Evolutionary conservation across 2,888 invertebrate species (phyloP).

Genomic region (Aspidiotus rigidus): DNA sequence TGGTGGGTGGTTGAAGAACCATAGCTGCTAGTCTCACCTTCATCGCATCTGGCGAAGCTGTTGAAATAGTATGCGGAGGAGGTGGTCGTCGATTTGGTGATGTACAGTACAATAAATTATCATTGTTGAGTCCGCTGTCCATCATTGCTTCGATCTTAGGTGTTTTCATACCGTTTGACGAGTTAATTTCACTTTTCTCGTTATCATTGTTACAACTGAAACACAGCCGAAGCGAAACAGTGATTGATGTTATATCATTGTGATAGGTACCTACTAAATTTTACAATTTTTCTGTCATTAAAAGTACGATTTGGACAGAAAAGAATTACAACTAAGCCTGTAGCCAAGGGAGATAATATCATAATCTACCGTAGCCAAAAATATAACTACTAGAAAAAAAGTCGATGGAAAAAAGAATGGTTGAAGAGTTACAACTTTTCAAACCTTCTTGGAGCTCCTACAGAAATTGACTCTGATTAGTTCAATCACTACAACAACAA

Average conservation of each 20-base stretch:
- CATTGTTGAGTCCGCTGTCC: conserved; percentile 39
- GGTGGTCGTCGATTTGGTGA: conserved; percentile 37
- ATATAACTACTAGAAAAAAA: too few species aligned
- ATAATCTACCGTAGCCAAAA: too few species aligned
- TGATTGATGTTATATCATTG: too few species aligned
- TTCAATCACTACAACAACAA: too few species aligned
- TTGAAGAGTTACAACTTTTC: too few species aligned
- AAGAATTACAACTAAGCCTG: not conserved
- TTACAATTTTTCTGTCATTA: too few species aligned
- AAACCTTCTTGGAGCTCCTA: too few species aligned
- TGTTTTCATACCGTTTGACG: conserved; percentile 38
- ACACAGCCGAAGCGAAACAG: conserved; percentile 26
- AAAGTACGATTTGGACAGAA: not conserved
- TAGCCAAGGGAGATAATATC: not conserved
- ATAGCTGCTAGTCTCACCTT: conserved; percentile 84
- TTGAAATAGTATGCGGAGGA: conserved; percentile 32
- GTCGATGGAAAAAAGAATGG: not conserved
- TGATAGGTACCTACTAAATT: too few species aligned
- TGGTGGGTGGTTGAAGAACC: conserved; percentile 80
- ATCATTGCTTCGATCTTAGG: conserved; percentile 37
- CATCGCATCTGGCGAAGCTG: conserved; percentile 55
- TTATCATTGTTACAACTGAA: conserved; percentile 37
- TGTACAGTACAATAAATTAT: conserved; percentile 41
- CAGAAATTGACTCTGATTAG: too few species aligned
- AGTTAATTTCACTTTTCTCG: conserved; percentile 45